Evolutionary conservation across 2,113 vertebrate species (phyloP), one percentile per base, ranked within the genome.

Genomic region (Oryzias celebensis): DNA sequence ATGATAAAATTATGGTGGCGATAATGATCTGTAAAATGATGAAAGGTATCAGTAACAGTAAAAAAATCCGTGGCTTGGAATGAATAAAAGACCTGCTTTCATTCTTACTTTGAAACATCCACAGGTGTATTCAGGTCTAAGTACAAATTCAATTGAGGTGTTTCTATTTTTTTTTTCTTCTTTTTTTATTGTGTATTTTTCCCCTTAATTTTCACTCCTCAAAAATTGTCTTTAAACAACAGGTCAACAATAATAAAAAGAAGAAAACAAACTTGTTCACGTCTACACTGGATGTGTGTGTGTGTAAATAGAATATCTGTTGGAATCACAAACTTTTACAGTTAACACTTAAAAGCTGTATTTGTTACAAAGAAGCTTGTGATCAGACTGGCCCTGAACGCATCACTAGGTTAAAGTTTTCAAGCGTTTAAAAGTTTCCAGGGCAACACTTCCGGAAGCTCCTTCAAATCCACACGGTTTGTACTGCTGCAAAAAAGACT

Each of bases 261-360:
- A 83, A 73, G 78, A 80, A 74, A 83, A 88, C 86, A 88, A 90
- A 88, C 51, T 65, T 84, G 72, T 78, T 86, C 66, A 65, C 86
- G 85, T 84, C 80, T 74, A 83, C 68, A 80, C 76, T 85, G 66
- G 50, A 65, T 65, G n/a, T 65, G n/a, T 50, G 59, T 36, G 41
- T 7, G 18, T 60, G 23, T 48, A 36, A 8, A 28, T 28, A 6
- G 31, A 36, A 36, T 13, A 36, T 10, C 10, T 36, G 10, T 36
- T 10, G 3, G 8, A 36, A 12, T 36, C 31, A 10, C 36, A 36
- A 8, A 36, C 2, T 12, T 36, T 36, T 36, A 8, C 10, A 12
- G 8, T 36, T 0, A 36, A 36, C 3, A 12, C 10, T 36, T 36
- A 12, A 12, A 36, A 12, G 36, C 36, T 36, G 2, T 36, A 36